phyloP scores from a whole-genome alignment of 1,140 invertebrate genomes.

The Sycophila sp. region DNA sequence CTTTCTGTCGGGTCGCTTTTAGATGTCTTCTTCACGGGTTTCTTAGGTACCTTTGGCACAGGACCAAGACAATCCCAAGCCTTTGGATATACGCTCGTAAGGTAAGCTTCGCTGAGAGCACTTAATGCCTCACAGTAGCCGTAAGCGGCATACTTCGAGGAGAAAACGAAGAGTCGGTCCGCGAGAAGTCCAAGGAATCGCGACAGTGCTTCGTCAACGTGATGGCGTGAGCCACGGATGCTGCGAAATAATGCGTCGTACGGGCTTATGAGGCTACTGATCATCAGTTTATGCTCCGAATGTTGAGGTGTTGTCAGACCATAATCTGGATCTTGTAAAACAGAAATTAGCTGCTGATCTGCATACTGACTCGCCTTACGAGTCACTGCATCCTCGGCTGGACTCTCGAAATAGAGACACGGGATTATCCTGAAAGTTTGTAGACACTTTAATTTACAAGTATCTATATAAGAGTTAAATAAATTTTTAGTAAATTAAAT shows the following conservation, averaged over 20 bases:
- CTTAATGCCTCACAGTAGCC: constrained; percentile 69
- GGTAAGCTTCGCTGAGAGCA: constrained; percentile 63
- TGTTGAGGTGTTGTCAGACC: constrained; percentile 27
- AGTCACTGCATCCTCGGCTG: constrained; percentile 63
- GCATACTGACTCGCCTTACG: constrained; percentile 59
- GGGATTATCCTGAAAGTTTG: constrained; percentile 65
- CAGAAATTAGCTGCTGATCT: constrained; percentile 52
- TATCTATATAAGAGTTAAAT: not conserved
- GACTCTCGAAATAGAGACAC: constrained; percentile 59
- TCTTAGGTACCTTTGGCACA: constrained; percentile 32
- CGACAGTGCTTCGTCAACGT: constrained; percentile 49
- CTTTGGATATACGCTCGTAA: constrained; percentile 64
- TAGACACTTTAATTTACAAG: not conserved
- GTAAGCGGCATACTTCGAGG: constrained; percentile 60
- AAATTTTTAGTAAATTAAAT: constrained; percentile 42
- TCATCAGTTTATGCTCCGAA: constrained; percentile 49
- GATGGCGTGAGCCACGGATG: constrained; percentile 37
- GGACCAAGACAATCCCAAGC: constrained; percentile 66
- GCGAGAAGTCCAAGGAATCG: constrained; percentile 48
- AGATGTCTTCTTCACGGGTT: constrained; percentile 2
- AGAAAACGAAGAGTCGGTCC: constrained; percentile 53
- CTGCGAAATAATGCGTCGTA: constrained; percentile 44
- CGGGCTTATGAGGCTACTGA: constrained; percentile 51
- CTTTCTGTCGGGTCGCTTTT: not conserved
- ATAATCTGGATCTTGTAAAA: not conserved